These are phyloP conservation scores for Polypedilum vanderplanki DNA, from an alignment of 1,140 invertebrate genomes.

Conservation along the genomic window DNA sequence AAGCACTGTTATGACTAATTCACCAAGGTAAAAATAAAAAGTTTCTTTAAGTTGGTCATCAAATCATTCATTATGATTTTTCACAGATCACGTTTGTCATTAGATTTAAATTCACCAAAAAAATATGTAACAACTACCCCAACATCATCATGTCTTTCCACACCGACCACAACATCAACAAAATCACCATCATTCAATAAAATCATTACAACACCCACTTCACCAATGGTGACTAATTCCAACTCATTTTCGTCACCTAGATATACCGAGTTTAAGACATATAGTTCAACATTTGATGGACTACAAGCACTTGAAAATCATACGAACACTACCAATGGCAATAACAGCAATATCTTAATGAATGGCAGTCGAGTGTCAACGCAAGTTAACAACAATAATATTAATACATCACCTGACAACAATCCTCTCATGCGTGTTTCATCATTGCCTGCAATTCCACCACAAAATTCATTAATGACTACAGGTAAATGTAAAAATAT, in stretches of 20 bases:
- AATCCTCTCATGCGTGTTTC: conserved; percentile 36
- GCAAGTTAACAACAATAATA: not conserved
- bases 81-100: conserved; percentile 31
- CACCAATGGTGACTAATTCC: conserved; percentile 23
- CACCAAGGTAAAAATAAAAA: conserved; percentile 30
- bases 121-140: not conserved
- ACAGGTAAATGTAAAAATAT: too few relatives aligned
- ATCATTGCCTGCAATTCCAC: conserved; percentile 34
- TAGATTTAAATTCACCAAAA: conserved; percentile 31
- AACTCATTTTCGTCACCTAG: conserved; percentile 32
- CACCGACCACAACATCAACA: conserved; percentile 8
- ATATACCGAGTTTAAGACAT: conserved; percentile 29
- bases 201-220: conserved; percentile 26
- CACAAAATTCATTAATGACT: conserved; percentile 8
- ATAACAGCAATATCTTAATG: conserved; percentile 34
- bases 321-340: conserved; percentile 34
- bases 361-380: conserved; percentile 30
- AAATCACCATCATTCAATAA: conserved; percentile 20
- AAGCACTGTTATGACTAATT: conserved; percentile 30
- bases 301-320: conserved; percentile 34
- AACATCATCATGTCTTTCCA: not conserved
- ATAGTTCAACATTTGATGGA: conserved; percentile 32
- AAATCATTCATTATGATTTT: not conserved
- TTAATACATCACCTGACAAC: conserved; percentile 34
- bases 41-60: too few relatives aligned